These are phyloP conservation scores for Eretmodus cyanostictus DNA, from an alignment of 2,113 vertebrate species.

Conservation along the genomic window DNA sequence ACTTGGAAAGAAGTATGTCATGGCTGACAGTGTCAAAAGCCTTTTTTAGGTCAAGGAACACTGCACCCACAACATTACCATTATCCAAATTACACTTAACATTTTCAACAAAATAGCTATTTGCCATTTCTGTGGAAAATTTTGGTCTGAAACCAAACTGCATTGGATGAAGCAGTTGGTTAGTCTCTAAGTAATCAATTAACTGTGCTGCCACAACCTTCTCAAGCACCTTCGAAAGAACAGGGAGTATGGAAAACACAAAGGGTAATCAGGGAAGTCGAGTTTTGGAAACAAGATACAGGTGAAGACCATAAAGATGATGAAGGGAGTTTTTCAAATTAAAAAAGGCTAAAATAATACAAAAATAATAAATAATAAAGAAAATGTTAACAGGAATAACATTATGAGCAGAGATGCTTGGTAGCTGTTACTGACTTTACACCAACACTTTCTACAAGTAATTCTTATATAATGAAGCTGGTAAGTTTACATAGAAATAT, in stretches of 20 bases:
- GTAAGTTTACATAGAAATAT: background rate
- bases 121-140: background rate
- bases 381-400: background rate
- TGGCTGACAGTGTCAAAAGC: background rate
- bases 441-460: background rate
- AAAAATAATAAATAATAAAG: background rate
- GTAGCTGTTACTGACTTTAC: background rate
- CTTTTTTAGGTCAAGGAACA: background rate
- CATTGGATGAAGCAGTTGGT: background rate
- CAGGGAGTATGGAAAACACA: background rate
- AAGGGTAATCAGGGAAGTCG: background rate
- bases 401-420: background rate
- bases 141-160: background rate
- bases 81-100: background rate
- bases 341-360: background rate
- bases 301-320: background rate
- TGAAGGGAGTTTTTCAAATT: background rate
- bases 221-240: background rate
- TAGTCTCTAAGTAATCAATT: background rate
- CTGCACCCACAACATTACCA: background rate
- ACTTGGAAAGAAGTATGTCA: background rate
- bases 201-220: background rate
- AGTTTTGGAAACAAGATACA: background rate
- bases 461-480: background rate
- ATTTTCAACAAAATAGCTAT: background rate